Evolutionary conservation across 2,113 vertebrate genomes (phyloP).

Genomic region (Calypte anna): DNA sequence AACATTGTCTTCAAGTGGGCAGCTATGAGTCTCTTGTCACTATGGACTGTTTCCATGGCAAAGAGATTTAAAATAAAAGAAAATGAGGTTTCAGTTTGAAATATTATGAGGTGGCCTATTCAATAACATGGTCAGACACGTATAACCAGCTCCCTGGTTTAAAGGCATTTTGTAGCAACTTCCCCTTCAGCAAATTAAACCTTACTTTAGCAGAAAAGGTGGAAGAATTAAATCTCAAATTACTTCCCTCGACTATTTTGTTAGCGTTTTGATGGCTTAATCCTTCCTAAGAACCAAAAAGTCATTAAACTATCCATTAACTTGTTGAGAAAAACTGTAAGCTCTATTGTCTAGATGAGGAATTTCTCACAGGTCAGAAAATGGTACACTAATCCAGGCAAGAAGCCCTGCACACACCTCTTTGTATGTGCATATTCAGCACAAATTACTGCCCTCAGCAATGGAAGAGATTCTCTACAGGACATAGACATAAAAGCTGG

Average conservation of each 20-base stretch:
- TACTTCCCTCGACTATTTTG: neutral
- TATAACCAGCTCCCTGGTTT: neutral
- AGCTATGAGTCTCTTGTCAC: neutral
- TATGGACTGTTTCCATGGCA: neutral
- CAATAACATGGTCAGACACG: neutral
- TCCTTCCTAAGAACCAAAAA: neutral
- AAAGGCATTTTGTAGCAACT: neutral
- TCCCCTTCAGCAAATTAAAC: neutral
- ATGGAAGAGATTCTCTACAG: neutral
- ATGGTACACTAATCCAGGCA: neutral
- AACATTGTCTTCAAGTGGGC: neutral
- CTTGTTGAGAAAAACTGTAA: neutral
- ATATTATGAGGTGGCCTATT: neutral
- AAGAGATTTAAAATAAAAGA: neutral
- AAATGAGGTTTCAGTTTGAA: neutral
- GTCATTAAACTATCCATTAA: neutral
- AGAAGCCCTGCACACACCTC: neutral
- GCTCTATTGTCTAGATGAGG: neutral
- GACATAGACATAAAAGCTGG: neutral
- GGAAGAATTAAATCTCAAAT: neutral
- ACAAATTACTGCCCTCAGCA: neutral
- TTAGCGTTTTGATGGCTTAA: neutral
- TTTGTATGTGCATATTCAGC: fast-evolving
- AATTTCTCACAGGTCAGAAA: neutral
- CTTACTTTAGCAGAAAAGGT: neutral